These are phyloP conservation scores for Vireo griseus DNA, from an alignment of 2,797 vertebrate species.

Conservation along the genomic window DNA sequence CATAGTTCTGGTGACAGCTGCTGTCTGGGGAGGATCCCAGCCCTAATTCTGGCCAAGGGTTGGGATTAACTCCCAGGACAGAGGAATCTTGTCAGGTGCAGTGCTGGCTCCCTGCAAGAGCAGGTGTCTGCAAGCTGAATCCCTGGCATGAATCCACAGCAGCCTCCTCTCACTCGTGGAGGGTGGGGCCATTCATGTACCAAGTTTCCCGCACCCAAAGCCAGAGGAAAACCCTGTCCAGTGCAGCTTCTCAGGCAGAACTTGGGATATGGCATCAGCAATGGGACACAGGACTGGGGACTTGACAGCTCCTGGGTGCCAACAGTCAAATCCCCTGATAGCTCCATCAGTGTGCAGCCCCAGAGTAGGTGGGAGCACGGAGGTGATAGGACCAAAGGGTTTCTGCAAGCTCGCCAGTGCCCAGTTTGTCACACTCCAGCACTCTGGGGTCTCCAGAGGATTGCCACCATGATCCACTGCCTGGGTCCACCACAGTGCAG, in stretches of 20 bases:
- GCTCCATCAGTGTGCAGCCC: not conserved
- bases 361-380: rapidly evolving
- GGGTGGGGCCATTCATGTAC: not conserved
- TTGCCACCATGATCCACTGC: not conserved
- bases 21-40: not conserved
- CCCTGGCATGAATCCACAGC: rapidly evolving
- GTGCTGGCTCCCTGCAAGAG: not conserved
- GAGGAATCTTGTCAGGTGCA: not conserved
- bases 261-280: not conserved
- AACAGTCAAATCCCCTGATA: not conserved
- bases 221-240: not conserved
- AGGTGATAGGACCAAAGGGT: not conserved
- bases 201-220: not conserved
- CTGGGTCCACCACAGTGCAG: not conserved
- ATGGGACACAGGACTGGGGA: no score
- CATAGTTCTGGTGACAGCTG: not conserved
- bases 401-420: not conserved
- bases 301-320: rapidly evolving
- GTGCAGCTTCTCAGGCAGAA: not conserved
- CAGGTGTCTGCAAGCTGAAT: not conserved
- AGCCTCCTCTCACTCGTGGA: not conserved
- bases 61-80: not conserved
- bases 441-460: rapidly evolving
- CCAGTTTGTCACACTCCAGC: not conserved
- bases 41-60: not conserved